Evolutionary conservation across 2,113 vertebrate species (phyloP).

Genomic region (Oreocharis arfaki): DNA sequence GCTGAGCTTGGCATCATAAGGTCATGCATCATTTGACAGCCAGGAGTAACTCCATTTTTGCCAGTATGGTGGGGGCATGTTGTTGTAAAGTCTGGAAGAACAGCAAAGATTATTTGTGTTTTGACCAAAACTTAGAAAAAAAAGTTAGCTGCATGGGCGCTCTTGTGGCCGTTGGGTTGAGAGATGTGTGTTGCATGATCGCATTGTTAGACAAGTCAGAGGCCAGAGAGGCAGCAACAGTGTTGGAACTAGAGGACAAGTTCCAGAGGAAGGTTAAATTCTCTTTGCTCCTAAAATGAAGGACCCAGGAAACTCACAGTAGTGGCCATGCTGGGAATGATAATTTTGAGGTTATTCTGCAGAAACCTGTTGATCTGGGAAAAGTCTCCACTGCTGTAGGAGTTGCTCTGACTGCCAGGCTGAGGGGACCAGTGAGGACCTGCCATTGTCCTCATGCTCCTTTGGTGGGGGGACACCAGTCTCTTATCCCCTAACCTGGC

Average conservation of each 20-base stretch:
- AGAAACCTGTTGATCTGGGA: rapidly evolving
- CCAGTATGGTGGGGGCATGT: not conserved
- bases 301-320: rapidly evolving
- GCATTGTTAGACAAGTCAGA: not conserved
- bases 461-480: not conserved
- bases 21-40: not conserved
- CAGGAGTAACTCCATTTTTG: not conserved
- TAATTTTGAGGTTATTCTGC: not conserved
- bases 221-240: not conserved
- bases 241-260: not conserved
- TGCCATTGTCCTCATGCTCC: not conserved
- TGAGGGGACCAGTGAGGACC: not conserved
- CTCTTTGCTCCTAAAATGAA: not conserved
- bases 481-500: not conserved
- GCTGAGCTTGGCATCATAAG: not conserved
- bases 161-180: not conserved
- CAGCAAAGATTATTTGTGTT: not conserved
- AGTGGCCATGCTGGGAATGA: not conserved
- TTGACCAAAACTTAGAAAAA: not conserved
- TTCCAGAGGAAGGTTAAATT: not conserved
- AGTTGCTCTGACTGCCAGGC: not conserved
- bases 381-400: not conserved
- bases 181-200: rapidly evolving
- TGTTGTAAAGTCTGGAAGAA: not conserved
- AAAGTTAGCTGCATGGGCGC: rapidly evolving